phyloP scores from a whole-genome alignment of 2,113 vertebrate genomes.

The Prietella phreatophila region DNA sequence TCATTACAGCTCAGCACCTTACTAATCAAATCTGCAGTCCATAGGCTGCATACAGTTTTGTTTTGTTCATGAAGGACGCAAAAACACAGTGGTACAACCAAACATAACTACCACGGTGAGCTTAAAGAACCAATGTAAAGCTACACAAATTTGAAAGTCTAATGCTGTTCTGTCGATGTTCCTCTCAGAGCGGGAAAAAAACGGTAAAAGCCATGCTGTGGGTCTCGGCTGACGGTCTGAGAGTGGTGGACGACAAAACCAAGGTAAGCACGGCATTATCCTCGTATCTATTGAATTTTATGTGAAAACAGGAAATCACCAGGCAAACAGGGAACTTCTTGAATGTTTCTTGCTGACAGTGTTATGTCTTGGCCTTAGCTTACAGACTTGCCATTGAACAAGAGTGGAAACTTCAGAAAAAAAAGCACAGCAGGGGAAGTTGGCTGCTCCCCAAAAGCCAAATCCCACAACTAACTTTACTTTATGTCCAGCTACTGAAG shows the following conservation, averaged over 20 bases:
- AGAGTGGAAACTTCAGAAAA: constrained; percentile 8
- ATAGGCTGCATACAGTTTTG: too few relatives aligned
- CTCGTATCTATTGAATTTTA: neutral
- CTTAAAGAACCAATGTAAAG: neutral
- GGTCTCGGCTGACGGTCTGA: constrained; percentile 89
- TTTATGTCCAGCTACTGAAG: constrained; percentile 8
- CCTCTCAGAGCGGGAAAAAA: constrained; percentile 83
- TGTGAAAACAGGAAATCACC: neutral
- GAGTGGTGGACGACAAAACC: constrained; percentile 91
- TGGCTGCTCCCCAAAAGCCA: constrained; percentile 12
- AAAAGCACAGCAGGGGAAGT: constrained; percentile 16
- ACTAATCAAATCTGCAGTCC: neutral
- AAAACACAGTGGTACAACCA: neutral
- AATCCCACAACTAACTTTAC: constrained; percentile 23
- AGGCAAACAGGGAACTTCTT: neutral
- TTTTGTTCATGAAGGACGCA: neutral
- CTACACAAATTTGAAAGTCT: neutral
- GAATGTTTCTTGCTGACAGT: neutral
- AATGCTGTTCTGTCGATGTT: constrained; percentile 10
- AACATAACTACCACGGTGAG: neutral
- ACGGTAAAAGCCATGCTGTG: constrained; percentile 87
- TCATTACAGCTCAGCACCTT: neutral
- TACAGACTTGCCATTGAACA: neutral
- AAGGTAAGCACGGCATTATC: constrained; percentile 72
- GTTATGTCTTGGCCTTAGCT: constrained; percentile 7